Base-by-base conservation (phyloP, 2,113 vertebrate genomes). In the Andinoacara biseriatus region DNA sequence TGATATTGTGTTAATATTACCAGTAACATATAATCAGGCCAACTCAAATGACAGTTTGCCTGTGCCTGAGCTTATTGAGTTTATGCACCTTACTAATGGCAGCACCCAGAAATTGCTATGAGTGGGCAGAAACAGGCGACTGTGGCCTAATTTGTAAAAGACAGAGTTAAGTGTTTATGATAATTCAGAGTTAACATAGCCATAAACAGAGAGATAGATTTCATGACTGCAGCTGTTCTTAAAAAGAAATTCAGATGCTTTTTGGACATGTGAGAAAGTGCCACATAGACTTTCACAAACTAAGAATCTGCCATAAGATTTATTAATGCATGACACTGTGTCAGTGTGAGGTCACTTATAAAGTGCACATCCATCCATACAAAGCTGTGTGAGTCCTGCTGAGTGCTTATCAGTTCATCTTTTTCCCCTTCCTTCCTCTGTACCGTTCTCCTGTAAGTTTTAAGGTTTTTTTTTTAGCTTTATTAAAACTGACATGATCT, bases 201-300 rank as follows among this genome's bases (percentile, higher is more conserved):
- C 88, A 75, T 57, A 78, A 78, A 82, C 40, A 58, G 78, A 86
- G 58, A 77, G 78, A 86, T 74, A 38, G 76, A 85, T 86, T 75
- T 31, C 74, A 59, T 62, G n/a, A 62, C 58, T 76, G 54, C 75
- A 72, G 33, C 46, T 49, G 69, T 72, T 84, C 58, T 80, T 91
- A 79, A 90, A 89, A 38, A 80, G 76, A 87, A 90, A 94, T 20
- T 78, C 87, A 89, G 87, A 90, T 59, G 61, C 75, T 56, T 38
- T 31, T 83, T 5, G 9, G 69, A 74, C 61, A 87, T 60, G 86
- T 90, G 92, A 93, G 88, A 93, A 93, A 84, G 87, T 90, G 77
- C 81, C 74, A 87, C 46, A n/a, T 10, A 58, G 20, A 80, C 72
- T 85, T 82, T 65, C 76, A 79, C 80, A 84, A 78, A 82, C 58